Evolutionary conservation across 2,888 invertebrate genomes (phyloP), one percentile per base, ranked within the genome.

Genomic region (Drosophila aldrichi): DNA sequence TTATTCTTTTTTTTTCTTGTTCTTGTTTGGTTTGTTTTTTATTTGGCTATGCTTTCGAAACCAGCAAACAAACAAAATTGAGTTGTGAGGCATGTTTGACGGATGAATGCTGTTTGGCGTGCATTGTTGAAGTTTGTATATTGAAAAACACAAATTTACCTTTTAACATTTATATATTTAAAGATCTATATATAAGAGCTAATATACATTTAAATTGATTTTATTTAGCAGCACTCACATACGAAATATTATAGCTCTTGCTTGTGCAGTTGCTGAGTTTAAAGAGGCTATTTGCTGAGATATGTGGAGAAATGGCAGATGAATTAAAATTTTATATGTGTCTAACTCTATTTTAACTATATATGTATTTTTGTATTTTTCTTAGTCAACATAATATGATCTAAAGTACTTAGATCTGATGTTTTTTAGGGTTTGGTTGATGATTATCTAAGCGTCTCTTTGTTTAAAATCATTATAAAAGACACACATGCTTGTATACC

Each of bases 41-140:
- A 48, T 48, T 48, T 44, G 43, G 51, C 65, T 18, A 38, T n/a
- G n/a, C n/a, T n/a, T n/a, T 25, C 25, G 36, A 58, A 46, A 18
- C 57, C 44, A 58, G n/a, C n/a, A n/a, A n/a, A n/a, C 6, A 29
- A 14, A 7, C 51, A 43, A n/a, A 67, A 25, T n/a, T 9, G 1
- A 10, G 1, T 7, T n/a, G 5, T 9, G 49, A 34, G 10, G 22
- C 0, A 18, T 44, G 40, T 20, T 25, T 29, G 36, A 56, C 55
- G 12, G 0, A 0, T 1, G 41, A 55, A 36, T 72, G 38, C 59
- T 29, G 44, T 52, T 12, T 20, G 34, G 5, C 25, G 16, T 10
- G 1, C n/a, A 5, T 6, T 12, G 0, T 7, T 18, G 6, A 18
- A 12, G 48, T 9, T n/a, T 18, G 34, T 8, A 0, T 3, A 12